These are phyloP conservation scores for Toxotes lorentzi DNA, from an alignment of 2,797 vertebrate genomes.

Conservation along the genomic window DNA sequence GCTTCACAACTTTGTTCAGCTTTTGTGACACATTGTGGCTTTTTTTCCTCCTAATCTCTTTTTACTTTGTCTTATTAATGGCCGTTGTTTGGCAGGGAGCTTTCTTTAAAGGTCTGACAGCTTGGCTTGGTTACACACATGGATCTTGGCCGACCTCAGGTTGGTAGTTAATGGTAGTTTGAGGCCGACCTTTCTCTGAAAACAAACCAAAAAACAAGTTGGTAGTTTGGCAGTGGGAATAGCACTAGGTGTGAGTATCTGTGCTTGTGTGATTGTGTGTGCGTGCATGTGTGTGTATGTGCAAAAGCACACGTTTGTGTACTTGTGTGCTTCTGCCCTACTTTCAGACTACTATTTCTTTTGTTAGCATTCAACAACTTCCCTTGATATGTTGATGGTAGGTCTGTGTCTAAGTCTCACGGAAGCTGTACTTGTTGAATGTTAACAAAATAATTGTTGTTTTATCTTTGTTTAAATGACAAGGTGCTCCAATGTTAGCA, in stretches of 20 bases:
- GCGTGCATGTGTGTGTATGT: conserved; percentile 42
- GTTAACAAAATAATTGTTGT: conserved; percentile 77
- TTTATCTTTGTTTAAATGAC: conserved; percentile 72
- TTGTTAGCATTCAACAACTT: conserved; percentile 67
- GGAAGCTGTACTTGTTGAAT: conserved; percentile 72
- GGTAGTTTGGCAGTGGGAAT: conserved; percentile 65
- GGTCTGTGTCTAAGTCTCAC: conserved; percentile 55
- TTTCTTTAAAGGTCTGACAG: conserved; percentile 48
- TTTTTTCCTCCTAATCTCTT: conserved; percentile 16
- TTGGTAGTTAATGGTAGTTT: conserved; percentile 76
- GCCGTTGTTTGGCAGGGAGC: conserved; percentile 20
- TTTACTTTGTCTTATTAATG: conserved; percentile 42
- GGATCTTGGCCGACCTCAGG: conserved; percentile 52
- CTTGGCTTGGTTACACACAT: conserved; percentile 63
- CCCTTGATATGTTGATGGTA: conserved; percentile 66
- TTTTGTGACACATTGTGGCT: conserved; percentile 48
- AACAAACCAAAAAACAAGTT: conserved; percentile 79
- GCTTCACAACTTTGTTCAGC: conserved; percentile 48
- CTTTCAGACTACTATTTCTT: conserved; percentile 65
- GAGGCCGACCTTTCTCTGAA: conserved; percentile 79
- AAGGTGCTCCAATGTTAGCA: conserved; percentile 57
- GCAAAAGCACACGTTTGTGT: conserved; percentile 59
- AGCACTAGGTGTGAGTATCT: conserved; percentile 59
- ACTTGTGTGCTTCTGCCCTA: conserved; percentile 48
- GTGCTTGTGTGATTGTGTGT: conserved; percentile 51